Evolutionary conservation across 2,888 invertebrate species (phyloP).

Genomic region (Ectemnius lituratus): DNA sequence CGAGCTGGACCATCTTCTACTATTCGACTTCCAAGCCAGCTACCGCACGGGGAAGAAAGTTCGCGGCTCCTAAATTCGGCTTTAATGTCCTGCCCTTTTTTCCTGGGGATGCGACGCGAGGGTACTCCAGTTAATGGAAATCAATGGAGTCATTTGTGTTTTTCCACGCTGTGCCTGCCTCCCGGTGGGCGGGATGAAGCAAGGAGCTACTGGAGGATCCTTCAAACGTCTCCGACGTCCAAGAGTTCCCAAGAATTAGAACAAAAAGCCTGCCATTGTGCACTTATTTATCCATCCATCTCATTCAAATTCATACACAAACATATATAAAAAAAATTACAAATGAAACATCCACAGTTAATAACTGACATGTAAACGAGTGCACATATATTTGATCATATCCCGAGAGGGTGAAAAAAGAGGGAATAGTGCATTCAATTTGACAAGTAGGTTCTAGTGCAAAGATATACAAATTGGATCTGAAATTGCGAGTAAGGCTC

Average conservation of each 20-base stretch:
- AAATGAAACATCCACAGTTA: too few species aligned
- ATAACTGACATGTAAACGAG: not conserved
- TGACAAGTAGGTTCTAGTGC: conserved; percentile 33
- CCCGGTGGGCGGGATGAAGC: not conserved
- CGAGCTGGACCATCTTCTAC: conserved; percentile 16
- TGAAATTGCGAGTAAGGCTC: conserved; percentile 55
- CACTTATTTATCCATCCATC: too few species aligned
- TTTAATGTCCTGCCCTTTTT: conserved; percentile 30
- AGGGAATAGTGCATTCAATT: conserved; percentile 23
- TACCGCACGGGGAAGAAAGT: conserved; percentile 5
- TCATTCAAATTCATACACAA: too few species aligned
- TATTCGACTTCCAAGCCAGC: conserved; percentile 14
- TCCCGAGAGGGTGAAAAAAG: not conserved
- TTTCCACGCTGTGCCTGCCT: not conserved
- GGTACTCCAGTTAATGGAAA: conserved; percentile 27
- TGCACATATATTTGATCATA: not conserved
- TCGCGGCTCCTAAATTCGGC: conserved; percentile 39
- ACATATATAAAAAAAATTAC: too few species aligned
- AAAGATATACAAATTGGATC: conserved; percentile 60
- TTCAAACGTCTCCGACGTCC: too few species aligned
- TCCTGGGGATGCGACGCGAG: not conserved
- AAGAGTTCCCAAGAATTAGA: too few species aligned
- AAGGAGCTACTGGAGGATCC: not conserved
- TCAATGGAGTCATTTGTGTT: conserved; percentile 19
- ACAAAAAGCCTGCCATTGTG: too few species aligned